A percentile compares a stretch with the other conserved stretches of the same genome.
These are phyloP conservation scores for Danio jaintianensis DNA, from an alignment of 2,797 vertebrate species.

Conservation along the genomic window DNA sequence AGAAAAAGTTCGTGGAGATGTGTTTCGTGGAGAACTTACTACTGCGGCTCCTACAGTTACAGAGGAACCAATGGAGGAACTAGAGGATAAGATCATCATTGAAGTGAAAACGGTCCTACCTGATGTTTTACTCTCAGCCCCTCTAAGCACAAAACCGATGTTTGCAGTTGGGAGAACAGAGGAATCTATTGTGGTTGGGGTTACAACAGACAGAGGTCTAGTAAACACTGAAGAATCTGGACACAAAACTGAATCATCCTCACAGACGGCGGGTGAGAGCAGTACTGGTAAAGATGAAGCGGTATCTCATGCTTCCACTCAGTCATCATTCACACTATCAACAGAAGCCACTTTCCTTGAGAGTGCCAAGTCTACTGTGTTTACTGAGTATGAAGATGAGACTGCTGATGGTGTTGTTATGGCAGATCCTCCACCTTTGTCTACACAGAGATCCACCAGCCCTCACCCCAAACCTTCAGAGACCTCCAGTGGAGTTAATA, in stretches of 20 bases:
- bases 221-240: conserved; percentile 8
- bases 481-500: conserved; percentile 17
- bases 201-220: conserved; percentile 51
- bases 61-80: conserved; percentile 54
- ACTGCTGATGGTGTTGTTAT: conserved; percentile 40
- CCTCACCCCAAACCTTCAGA: conserved; percentile 24
- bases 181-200: conserved; percentile 66
- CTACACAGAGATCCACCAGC: not conserved
- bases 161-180: conserved; percentile 67
- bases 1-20: conserved; percentile 62
- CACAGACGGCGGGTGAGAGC: not conserved
- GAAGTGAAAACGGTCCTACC: conserved; percentile 73
- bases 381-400: conserved; percentile 59
- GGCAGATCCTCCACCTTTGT: conserved; percentile 58
- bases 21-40: conserved; percentile 49
- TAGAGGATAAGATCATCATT: conserved; percentile 68
- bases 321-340: not conserved
- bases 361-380: conserved; percentile 41
- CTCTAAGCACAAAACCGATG: conserved; percentile 71
- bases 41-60: not conserved
- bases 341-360: conserved; percentile 33
- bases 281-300: conserved; percentile 8
- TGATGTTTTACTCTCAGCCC: conserved; percentile 70
- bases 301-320: conserved; percentile 9
- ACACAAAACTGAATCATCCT: conserved; percentile 45